phyloP scores from a whole-genome alignment of 2,797 vertebrate genomes.

The Ctenosaura bakeri region DNA sequence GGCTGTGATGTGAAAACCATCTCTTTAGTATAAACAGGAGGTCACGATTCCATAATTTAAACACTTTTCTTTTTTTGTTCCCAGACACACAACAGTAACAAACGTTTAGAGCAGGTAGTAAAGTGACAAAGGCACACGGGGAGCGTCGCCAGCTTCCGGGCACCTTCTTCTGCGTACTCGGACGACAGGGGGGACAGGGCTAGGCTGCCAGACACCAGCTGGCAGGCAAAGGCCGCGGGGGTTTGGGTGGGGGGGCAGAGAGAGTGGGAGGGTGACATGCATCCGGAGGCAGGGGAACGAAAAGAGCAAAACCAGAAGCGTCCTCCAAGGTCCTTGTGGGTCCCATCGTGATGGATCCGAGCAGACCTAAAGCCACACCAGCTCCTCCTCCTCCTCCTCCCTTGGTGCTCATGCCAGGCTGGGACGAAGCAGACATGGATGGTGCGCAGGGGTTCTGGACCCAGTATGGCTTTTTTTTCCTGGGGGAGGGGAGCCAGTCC shows the following conservation, averaged over 20 bases:
- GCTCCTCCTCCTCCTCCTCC: background rate
- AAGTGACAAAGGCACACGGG: conserved; percentile 44
- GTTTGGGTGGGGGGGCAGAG: background rate
- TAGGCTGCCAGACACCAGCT: conserved; percentile 36
- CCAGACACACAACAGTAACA: conserved; percentile 60
- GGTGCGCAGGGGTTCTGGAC: background rate
- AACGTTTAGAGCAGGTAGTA: conserved; percentile 54
- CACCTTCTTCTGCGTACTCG: background rate
- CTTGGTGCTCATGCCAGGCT: background rate
- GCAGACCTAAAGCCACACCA: background rate
- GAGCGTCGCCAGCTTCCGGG: conserved; percentile 10
- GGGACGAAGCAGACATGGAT: background rate
- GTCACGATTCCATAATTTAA: conserved; percentile 71
- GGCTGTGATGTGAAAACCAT: conserved; percentile 61
- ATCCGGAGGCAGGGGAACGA: background rate
- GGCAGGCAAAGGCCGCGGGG: background rate
- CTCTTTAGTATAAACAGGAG: conserved; percentile 78
- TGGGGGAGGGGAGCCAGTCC: background rate
- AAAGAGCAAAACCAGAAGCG: conserved; percentile 4
- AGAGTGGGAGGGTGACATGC: conserved; percentile 25
- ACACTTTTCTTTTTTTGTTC: conserved; percentile 57
- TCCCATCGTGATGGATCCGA: background rate
- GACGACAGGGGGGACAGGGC: background rate
- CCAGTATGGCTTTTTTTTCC: conserved; percentile 47
- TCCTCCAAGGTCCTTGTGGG: background rate